Evolutionary conservation across 2,888 invertebrate species (phyloP).

Genomic region (Thymelicus acteon): DNA sequence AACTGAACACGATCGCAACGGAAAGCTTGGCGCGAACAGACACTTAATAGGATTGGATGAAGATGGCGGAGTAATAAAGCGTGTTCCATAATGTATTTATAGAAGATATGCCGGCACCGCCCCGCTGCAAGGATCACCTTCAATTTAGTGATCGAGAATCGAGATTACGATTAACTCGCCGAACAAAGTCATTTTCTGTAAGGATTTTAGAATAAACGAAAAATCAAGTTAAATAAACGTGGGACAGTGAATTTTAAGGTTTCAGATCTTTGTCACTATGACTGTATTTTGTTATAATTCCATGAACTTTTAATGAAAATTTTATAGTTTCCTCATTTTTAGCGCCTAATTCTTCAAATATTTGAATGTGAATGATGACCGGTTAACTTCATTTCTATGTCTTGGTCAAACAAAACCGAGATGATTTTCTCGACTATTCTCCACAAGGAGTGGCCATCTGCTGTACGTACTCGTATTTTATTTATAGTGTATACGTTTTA

Average conservation of each 20-base stretch:
- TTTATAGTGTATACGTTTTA: no score
- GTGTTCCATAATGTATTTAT: constrained; percentile 83
- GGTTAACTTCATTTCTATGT: no score
- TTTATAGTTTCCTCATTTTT: no score
- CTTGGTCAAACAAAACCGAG: no score
- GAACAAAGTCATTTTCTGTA: constrained; percentile 55
- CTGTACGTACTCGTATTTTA: no score
- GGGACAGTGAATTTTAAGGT: neutral
- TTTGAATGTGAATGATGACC: no score
- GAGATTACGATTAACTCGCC: constrained; percentile 67
- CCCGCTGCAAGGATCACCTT: constrained; percentile 67
- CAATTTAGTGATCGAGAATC: constrained; percentile 67
- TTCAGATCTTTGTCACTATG: neutral
- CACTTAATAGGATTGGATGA: constrained; percentile 82
- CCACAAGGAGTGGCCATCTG: no score
- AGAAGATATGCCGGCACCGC: constrained; percentile 67
- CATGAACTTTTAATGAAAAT: neutral
- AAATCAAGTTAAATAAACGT: neutral
- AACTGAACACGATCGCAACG: constrained; percentile 65
- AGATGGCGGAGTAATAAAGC: constrained; percentile 82
- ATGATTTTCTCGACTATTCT: no score
- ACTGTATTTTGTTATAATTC: neutral
- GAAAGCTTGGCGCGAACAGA: constrained; percentile 71
- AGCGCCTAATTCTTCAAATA: no score
- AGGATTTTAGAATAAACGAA: constrained; percentile 34